Percentiles rank a stretch among this genome's conserved stretches.
phyloP scores from a whole-genome alignment of 2,113 vertebrate genomes.

The Epinephelus fuscoguttatus region DNA sequence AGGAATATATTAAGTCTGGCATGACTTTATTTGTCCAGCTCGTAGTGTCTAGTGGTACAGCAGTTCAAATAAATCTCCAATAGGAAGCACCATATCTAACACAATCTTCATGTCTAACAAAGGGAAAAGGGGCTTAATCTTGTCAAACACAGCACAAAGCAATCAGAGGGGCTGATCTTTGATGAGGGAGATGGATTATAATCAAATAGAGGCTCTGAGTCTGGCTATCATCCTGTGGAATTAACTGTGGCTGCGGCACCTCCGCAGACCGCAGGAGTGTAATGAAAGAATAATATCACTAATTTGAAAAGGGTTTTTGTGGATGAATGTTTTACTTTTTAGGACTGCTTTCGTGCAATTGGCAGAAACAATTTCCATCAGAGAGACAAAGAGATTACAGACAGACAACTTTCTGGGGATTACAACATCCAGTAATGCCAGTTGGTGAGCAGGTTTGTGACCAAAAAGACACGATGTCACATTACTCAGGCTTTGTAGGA shows the following conservation, averaged over 20 bases:
- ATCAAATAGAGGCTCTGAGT: conserved; percentile 73
- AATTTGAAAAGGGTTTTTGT: conserved; percentile 28
- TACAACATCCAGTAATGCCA: neutral
- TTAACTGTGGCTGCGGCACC: conserved; percentile 68
- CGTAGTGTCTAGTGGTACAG: conserved; percentile 1
- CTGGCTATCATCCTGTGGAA: conserved; percentile 74
- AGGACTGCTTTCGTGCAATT: conserved; percentile 3
- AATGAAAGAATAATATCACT: conserved; percentile 37
- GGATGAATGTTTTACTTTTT: conserved; percentile 21
- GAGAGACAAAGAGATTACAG: neutral
- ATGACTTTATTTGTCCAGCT: conserved; percentile 25
- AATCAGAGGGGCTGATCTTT: conserved; percentile 78
- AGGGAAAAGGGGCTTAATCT: conserved; percentile 72
- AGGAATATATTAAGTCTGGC: neutral
- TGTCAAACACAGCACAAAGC: conserved; percentile 75
- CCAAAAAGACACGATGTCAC: neutral
- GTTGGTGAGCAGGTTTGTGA: neutral
- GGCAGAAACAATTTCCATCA: conserved; percentile 7
- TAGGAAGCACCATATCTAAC: conserved; percentile 54
- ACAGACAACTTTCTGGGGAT: neutral
- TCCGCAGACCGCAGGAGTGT: conserved; percentile 38
- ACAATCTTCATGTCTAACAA: conserved; percentile 68
- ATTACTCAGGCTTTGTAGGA: neutral
- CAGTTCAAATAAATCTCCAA: conserved; percentile 44
- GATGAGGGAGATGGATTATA: conserved; percentile 78